These are phyloP conservation scores for Polia nebulosa DNA, from an alignment of 2,888 invertebrate species.

Conservation along the genomic window DNA sequence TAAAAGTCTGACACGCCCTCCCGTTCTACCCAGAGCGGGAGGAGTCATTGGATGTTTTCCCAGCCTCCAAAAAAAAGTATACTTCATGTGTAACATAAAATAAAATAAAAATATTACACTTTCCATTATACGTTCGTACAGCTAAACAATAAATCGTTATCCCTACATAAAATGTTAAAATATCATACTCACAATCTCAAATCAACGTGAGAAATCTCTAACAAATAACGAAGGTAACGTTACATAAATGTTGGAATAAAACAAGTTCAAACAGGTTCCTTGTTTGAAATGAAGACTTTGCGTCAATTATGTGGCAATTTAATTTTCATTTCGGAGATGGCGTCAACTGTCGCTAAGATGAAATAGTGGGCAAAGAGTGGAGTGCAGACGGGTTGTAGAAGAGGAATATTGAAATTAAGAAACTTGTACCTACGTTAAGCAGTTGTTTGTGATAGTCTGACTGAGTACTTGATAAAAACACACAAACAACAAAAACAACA, in stretches of 20 bases:
- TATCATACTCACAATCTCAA: neutral
- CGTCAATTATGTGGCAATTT: conserved; percentile 81
- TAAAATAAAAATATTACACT: too few species aligned
- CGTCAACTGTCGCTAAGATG: conserved; percentile 69
- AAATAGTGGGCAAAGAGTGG: conserved; percentile 65
- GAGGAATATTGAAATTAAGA: too few species aligned
- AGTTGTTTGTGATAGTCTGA: too few species aligned
- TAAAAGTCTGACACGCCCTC: too few species aligned
- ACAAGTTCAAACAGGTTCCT: conserved; percentile 47
- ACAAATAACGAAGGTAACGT: conserved; percentile 46
- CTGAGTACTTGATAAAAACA: too few species aligned
- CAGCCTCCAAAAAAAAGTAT: too few species aligned
- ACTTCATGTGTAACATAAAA: too few species aligned
- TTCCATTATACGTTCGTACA: too few species aligned
- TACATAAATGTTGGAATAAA: conserved; percentile 38
- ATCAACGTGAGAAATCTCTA: conserved; percentile 21
- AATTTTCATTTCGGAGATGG: conserved; percentile 76
- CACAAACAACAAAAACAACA: too few species aligned
- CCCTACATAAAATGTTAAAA: conserved; percentile 10
- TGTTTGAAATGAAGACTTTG: conserved; percentile 72
- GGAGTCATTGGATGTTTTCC: too few species aligned
- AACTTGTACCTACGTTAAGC: too few species aligned
- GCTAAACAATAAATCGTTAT: neutral
- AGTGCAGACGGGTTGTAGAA: neutral
- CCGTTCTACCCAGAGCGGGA: too few species aligned